Conservation (phyloP, 2,888 invertebrate genomes). For the Mimachlamys varia region DNA sequence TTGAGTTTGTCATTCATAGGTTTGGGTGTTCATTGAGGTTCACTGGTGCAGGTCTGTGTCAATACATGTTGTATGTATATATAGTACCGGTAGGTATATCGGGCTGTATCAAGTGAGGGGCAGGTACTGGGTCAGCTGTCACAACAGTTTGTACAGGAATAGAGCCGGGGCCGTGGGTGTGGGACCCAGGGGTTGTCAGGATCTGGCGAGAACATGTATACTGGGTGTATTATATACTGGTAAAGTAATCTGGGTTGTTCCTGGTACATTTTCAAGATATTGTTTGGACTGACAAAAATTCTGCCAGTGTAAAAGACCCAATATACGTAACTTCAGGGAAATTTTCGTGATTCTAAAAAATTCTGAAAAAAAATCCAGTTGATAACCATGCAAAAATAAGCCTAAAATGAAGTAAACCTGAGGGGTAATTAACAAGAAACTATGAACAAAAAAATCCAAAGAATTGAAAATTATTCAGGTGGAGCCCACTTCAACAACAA, state of each 20-base stretch:
- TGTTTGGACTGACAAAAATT: not conserved
- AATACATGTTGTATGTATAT: not conserved
- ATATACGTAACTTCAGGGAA: no score
- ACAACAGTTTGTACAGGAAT: not conserved
- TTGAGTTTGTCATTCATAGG: conserved; percentile 6
- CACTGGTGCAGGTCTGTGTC: not conserved
- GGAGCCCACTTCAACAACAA: no score
- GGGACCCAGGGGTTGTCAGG: not conserved
- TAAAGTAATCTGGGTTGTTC: not conserved
- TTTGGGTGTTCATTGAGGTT: not conserved
- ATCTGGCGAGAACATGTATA: not conserved
- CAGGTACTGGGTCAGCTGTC: not conserved
- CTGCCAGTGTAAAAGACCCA: no score
- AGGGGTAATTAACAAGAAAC: no score
- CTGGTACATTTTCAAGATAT: not conserved
- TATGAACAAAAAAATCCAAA: no score
- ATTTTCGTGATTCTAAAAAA: no score
- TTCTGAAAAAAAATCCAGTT: no score
- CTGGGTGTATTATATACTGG: no score
- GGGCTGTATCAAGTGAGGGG: not conserved
- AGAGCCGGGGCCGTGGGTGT: not conserved
- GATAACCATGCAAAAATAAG: no score
- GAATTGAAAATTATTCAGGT: no score
- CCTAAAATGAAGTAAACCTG: no score
- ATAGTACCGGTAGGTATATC: not conserved